These are phyloP conservation scores for Ranitomeya imitator DNA, from an alignment of 2,113 vertebrate genomes.

Conservation along the genomic window DNA sequence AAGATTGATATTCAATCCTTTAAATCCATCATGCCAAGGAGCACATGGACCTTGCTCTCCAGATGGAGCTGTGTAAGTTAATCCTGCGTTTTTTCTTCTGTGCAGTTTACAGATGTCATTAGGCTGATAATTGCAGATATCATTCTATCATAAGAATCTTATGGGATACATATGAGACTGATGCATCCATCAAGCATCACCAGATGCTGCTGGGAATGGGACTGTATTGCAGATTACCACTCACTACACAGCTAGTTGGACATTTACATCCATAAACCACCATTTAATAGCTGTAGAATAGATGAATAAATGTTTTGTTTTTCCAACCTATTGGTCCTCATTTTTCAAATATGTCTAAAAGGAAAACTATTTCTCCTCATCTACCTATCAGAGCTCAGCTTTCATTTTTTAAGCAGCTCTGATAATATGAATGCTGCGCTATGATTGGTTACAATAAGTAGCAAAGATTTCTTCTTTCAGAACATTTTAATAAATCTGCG, in stretches of 20 bases:
- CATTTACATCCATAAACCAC: background rate
- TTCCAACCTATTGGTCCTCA: too few species aligned
- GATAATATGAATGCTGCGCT: too few species aligned
- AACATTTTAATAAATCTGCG: too few species aligned
- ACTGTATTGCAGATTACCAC: background rate
- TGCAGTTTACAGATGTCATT: constrained; percentile 49
- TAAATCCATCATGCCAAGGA: constrained; percentile 41
- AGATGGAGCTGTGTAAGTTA: constrained; percentile 50
- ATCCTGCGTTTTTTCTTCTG: constrained; percentile 24
- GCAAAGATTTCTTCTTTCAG: too few species aligned
- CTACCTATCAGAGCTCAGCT: too few species aligned
- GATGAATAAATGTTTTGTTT: too few species aligned
- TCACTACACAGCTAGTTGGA: background rate
- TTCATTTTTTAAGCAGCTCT: too few species aligned
- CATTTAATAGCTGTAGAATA: background rate
- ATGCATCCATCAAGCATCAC: constrained; percentile 40
- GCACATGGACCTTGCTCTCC: constrained; percentile 23
- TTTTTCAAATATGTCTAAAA: too few species aligned
- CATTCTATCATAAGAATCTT: constrained; percentile 43
- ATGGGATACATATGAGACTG: background rate
- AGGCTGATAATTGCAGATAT: constrained; percentile 52
- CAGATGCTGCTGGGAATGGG: constrained; percentile 29
- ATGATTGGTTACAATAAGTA: too few species aligned
- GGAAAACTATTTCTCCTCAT: too few species aligned
- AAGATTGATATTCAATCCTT: constrained; percentile 49